A percentile compares a stretch with the other conserved stretches of the same genome.
Conservation (phyloP, 1,140 invertebrate genomes). For the Lamellibrachia luymesi region DNA sequence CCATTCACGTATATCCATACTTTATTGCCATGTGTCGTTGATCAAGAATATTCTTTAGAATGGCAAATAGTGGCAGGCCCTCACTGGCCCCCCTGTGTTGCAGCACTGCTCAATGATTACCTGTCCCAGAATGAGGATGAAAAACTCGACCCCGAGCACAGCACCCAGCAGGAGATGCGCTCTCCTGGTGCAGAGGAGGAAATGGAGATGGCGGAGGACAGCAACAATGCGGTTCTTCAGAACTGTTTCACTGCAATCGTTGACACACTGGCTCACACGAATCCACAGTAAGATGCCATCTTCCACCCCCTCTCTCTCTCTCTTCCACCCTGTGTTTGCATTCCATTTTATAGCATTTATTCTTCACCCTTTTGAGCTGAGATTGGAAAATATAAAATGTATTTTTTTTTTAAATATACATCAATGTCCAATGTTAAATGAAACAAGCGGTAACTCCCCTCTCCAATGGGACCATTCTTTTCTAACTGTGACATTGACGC, state of each 20-base stretch:
- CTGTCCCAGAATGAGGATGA: slow-evolving; percentile 42
- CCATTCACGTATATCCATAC: no score
- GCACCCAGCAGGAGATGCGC: not conserved
- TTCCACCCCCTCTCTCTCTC: not conserved
- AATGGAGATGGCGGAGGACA: not conserved
- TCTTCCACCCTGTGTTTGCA: slow-evolving; percentile 60
- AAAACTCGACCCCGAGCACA: not conserved
- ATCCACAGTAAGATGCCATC: slow-evolving; percentile 8
- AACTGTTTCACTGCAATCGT: slow-evolving; percentile 24
- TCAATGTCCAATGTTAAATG: no score
- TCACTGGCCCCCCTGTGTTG: not conserved
- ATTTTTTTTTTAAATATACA: no score
- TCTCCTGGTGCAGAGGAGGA: slow-evolving; percentile 19
- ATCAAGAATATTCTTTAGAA: no score
- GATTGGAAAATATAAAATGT: no score
- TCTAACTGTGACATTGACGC: no score
- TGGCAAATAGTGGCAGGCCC: no score
- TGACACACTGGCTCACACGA: slow-evolving; percentile 16
- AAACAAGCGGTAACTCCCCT: no score
- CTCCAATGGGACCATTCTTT: no score
- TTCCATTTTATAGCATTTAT: no score
- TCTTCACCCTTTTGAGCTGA: no score
- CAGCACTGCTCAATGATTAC: slow-evolving; percentile 52
- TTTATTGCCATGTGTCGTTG: no score
- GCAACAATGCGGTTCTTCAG: not conserved